Conservation (phyloP, 2,113 vertebrate genomes). For the Beaufortia kweichowensis region DNA sequence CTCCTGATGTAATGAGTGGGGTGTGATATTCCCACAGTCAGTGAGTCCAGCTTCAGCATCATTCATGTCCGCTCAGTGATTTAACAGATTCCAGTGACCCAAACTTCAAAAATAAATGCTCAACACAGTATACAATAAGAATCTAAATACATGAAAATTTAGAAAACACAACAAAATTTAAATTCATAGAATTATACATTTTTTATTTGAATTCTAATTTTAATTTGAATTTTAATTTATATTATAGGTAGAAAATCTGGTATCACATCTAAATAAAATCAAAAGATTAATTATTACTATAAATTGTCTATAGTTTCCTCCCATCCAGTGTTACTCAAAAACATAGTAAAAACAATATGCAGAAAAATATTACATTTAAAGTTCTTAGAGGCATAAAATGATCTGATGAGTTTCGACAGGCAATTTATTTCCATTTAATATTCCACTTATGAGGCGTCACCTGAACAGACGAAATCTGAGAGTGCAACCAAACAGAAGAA, state of each 20-base stretch:
- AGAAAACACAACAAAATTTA: no score
- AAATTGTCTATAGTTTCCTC: no score
- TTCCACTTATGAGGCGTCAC: slow-evolving; percentile 40
- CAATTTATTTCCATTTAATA: slow-evolving; percentile 31
- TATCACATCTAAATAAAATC: no score
- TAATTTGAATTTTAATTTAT: no score
- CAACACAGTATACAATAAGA: background rate
- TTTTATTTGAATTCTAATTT: no score
- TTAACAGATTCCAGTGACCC: background rate
- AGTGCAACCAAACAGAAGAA: slow-evolving; percentile 19
- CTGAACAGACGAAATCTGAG: slow-evolving; percentile 38
- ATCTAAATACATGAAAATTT: background rate
- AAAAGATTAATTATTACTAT: no score
- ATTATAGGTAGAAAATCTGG: no score
- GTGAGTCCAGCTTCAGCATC: slow-evolving; percentile 40
- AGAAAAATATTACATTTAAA: slow-evolving; percentile 14
- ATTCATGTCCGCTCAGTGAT: slow-evolving; percentile 6
- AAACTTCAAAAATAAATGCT: background rate
- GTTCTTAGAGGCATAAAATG: slow-evolving; percentile 37
- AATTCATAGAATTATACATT: no score
- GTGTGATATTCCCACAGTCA: slow-evolving; percentile 59
- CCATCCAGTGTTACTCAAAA: background rate
- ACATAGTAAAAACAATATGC: background rate
- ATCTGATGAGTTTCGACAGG: slow-evolving; percentile 45
- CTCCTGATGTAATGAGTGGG: slow-evolving; percentile 48